phyloP scores from a whole-genome alignment of 2,113 vertebrate genomes.

The Epinephelus cyanopodus region DNA sequence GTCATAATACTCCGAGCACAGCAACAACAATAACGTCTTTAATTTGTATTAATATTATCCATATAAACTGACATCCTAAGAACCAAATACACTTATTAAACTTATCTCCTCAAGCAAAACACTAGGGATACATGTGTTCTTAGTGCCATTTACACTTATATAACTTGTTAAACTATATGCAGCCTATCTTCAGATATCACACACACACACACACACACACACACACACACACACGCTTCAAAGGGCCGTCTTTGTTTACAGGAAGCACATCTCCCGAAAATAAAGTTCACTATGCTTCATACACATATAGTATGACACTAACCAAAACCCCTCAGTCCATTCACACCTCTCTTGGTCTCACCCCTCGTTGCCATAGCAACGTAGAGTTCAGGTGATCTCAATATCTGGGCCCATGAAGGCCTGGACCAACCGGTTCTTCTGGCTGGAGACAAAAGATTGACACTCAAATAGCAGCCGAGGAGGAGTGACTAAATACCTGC shows the following conservation, averaged over 20 bases:
- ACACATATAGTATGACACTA: background rate
- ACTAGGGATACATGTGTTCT: background rate
- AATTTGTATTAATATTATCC: too few species aligned
- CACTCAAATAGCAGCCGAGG: constrained; percentile 61
- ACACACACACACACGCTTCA: background rate
- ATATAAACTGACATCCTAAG: background rate
- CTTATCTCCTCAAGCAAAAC: background rate
- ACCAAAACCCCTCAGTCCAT: background rate
- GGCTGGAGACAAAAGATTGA: constrained; percentile 79
- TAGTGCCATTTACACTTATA: background rate
- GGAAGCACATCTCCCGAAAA: background rate
- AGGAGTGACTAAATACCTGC: constrained; percentile 72
- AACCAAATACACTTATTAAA: background rate
- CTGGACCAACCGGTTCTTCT: constrained; percentile 78
- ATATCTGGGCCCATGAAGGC: constrained; percentile 60
- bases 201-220: background rate
- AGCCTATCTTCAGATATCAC: background rate
- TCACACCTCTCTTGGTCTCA: constrained; percentile 37
- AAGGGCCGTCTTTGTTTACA: background rate
- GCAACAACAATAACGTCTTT: background rate
- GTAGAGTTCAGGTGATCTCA: constrained; percentile 67
- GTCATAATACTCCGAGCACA: background rate
- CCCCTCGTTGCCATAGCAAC: constrained; percentile 63
- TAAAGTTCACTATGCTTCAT: background rate
- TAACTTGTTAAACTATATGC: background rate